Percentiles rank a stretch among this genome's conserved stretches.
Conservation (phyloP, 1,140 invertebrate genomes). For the Drosophila sulfurigaster region DNA sequence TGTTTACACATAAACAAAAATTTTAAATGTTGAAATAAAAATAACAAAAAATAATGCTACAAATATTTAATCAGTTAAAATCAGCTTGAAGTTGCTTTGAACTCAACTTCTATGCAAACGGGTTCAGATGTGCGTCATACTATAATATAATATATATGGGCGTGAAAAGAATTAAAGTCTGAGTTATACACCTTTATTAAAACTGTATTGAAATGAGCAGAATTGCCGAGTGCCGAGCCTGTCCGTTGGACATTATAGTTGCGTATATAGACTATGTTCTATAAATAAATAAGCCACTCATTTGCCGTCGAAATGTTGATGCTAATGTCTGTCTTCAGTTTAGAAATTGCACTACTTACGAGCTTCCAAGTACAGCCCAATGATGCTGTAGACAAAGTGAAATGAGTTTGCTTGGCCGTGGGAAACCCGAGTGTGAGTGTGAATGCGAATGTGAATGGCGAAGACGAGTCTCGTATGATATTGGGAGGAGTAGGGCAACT, state of each 20-base stretch:
- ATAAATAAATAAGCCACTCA: slow-evolving; percentile 17
- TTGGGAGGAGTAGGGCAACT: slow-evolving; percentile 18
- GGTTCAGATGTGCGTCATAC: neutral
- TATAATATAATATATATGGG: neutral
- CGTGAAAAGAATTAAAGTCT: neutral
- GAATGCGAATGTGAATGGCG: neutral
- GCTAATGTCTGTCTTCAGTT: slow-evolving; percentile 22
- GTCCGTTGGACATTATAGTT: neutral
- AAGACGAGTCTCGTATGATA: too few species aligned
- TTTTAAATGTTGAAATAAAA: neutral
- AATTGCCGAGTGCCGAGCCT: neutral
- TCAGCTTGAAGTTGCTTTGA: neutral
- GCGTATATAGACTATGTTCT: neutral
- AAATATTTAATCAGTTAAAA: neutral
- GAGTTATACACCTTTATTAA: neutral
- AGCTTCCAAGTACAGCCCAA: slow-evolving; percentile 1
- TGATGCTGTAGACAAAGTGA: slow-evolving; percentile 34
- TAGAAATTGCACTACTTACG: slow-evolving; percentile 30
- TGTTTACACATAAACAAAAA: too few species aligned
- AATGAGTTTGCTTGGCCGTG: slow-evolving; percentile 61
- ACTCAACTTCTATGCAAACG: neutral
- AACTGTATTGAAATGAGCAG: neutral
- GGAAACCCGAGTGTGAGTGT: slow-evolving; percentile 42
- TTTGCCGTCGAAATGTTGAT: slow-evolving; percentile 17
- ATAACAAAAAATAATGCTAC: neutral